Percentiles rank a stretch among this genome's conserved stretches.
Conservation (phyloP, 2,113 vertebrate species). For the Tichodroma muraria region DNA sequence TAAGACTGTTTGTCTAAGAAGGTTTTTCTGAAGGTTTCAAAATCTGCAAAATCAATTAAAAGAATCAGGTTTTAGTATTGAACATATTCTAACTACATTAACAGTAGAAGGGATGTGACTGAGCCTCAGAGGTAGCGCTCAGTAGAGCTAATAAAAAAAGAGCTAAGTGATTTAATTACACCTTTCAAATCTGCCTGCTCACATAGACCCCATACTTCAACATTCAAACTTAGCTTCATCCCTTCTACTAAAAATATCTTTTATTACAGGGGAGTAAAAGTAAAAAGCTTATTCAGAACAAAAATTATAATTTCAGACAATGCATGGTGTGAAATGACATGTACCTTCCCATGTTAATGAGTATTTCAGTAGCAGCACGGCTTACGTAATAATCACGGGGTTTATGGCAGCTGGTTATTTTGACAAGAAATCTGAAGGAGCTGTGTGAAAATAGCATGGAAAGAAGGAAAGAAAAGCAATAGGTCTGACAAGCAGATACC, state of each 20-base stretch:
- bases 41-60: conserved; percentile 33
- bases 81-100: background rate
- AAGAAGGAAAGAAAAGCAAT: conserved; percentile 33
- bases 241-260: conserved; percentile 50
- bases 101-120: background rate
- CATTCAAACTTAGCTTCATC: conserved; percentile 34
- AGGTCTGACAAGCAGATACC: conserved; percentile 10
- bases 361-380: conserved; percentile 33
- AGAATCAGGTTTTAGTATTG: background rate
- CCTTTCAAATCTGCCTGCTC: conserved; percentile 46
- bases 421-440: conserved; percentile 46
- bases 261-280: conserved; percentile 47
- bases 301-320: conserved; percentile 58
- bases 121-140: background rate
- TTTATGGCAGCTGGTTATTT: conserved; percentile 56
- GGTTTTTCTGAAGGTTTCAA: background rate
- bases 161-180: conserved; percentile 46
- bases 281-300: conserved; percentile 46
- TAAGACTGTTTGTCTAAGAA: background rate
- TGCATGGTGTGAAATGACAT: conserved; percentile 51
- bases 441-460: conserved; percentile 28
- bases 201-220: background rate
- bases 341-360: conserved; percentile 57
- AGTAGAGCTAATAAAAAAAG: background rate
- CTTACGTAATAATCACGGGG: conserved; percentile 55